These are phyloP conservation scores for Lepisosteus osseus DNA, from an alignment of 2,113 vertebrate genomes.

Conservation along the genomic window DNA sequence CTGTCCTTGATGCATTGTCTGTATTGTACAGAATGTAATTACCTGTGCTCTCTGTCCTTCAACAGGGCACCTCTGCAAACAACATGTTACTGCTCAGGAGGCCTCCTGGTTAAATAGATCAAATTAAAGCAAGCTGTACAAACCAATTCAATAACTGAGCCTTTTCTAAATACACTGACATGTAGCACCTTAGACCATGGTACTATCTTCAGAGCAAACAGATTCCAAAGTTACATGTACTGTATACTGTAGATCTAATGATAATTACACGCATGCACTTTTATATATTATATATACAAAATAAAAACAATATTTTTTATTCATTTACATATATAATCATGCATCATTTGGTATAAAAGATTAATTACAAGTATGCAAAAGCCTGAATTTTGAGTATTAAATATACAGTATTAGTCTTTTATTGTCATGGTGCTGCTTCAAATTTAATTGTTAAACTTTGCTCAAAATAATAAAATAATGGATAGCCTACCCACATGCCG, in stretches of 20 bases:
- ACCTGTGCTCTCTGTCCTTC: conserved; percentile 12
- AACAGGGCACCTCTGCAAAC: conserved; percentile 15
- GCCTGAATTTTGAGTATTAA: too few species aligned
- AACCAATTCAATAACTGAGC: background rate
- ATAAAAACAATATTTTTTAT: too few species aligned
- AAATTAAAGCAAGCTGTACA: conserved; percentile 12
- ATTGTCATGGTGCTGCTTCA: too few species aligned
- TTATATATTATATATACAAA: too few species aligned
- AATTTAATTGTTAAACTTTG: conserved; percentile 12
- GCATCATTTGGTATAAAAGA: too few species aligned
- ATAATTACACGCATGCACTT: too few species aligned
- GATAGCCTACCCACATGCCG: conserved; percentile 64
- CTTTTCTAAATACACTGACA: background rate
- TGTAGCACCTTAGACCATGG: background rate
- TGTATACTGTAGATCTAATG: too few species aligned
- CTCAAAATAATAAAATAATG: conserved; percentile 31
- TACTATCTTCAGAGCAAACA: background rate
- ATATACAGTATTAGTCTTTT: too few species aligned
- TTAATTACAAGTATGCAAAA: too few species aligned
- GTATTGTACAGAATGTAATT: conserved; percentile 15
- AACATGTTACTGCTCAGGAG: conserved; percentile 1
- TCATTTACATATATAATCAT: too few species aligned
- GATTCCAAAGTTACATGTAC: too few species aligned
- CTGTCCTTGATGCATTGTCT: conserved; percentile 3
- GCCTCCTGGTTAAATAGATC: conserved; percentile 18